Conservation (phyloP, 2,113 vertebrate genomes). For the Rousettus leschenaultii region DNA sequence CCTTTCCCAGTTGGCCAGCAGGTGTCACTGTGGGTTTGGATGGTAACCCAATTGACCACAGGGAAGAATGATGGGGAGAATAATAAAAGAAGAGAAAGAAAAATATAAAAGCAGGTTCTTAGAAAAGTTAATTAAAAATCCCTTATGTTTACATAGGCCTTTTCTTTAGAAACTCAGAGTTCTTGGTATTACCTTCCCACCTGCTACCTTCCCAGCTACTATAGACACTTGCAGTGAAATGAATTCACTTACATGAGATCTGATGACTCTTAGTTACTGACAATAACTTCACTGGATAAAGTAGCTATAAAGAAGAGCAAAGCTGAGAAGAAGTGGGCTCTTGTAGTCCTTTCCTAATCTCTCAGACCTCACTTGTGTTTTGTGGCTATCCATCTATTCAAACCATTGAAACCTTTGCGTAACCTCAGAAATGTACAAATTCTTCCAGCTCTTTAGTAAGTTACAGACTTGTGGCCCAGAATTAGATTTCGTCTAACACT, state of each 20-base stretch:
- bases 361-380: neutral
- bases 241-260: neutral
- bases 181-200: neutral
- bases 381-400: neutral
- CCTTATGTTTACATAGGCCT: neutral
- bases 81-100: neutral
- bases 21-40: conserved; percentile 75
- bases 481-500: neutral
- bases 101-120: conserved; percentile 8
- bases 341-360: neutral
- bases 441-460: neutral
- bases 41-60: conserved; percentile 32
- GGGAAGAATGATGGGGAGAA: neutral
- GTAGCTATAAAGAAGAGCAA: neutral
- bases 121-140: conserved; percentile 33
- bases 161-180: neutral
- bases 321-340: neutral
- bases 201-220: neutral
- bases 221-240: neutral
- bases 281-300: neutral
- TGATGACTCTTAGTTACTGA: neutral
- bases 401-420: neutral
- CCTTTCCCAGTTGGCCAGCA: conserved; percentile 55
- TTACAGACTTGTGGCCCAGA: neutral
- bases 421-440: neutral